Conservation (phyloP, 2,113 vertebrate genomes). For the Gopherus flavomarginatus region DNA sequence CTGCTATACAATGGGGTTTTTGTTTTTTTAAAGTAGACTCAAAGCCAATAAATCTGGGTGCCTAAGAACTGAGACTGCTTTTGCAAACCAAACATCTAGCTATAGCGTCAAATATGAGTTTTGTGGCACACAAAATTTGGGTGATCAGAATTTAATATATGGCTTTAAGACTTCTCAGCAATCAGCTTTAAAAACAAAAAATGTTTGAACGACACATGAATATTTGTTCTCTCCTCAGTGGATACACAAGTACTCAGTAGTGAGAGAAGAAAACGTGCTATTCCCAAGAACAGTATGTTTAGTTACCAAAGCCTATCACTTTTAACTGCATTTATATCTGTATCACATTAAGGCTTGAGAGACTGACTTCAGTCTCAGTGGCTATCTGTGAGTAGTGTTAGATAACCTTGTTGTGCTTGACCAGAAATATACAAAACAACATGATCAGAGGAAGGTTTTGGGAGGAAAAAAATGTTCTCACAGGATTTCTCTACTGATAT, state of each 20-base stretch:
- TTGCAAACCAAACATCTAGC: not conserved
- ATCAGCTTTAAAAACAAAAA: not conserved
- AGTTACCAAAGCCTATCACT: rapidly evolving
- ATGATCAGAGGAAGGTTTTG: not conserved
- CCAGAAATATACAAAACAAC: not conserved
- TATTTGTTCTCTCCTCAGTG: not conserved
- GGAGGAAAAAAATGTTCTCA: not conserved
- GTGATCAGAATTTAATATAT: not conserved
- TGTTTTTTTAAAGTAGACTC: not conserved
- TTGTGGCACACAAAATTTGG: not conserved
- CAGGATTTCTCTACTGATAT: not conserved
- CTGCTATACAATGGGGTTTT: not conserved
- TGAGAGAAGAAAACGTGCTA: not conserved
- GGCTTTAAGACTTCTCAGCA: not conserved
- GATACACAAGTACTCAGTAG: not conserved
- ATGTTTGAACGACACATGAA: not conserved
- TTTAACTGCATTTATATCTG: not conserved
- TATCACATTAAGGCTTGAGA: not conserved
- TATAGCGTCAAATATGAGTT: not conserved
- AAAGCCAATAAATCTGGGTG: not conserved
- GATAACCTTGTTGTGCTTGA: not conserved
- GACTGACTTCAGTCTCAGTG: not conserved
- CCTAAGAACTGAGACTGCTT: not conserved
- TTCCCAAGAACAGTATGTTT: not conserved
- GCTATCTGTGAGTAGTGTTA: not conserved